Conservation (phyloP, 2,888 invertebrate species). For the Drosophila flavopinicola region DNA sequence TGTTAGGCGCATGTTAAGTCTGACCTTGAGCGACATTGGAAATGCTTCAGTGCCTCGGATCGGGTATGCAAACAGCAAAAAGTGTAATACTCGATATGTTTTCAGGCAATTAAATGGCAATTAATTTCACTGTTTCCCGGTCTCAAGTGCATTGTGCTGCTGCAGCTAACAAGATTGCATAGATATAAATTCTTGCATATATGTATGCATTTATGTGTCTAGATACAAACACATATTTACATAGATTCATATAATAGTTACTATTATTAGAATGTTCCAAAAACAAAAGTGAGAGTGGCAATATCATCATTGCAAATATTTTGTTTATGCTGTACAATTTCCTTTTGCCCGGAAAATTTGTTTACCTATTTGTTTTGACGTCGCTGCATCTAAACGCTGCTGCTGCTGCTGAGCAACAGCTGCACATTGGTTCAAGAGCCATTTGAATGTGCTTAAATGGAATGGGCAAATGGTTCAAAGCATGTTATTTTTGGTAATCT, state of each 20-base stretch:
- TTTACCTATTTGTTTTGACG: conserved; percentile 8
- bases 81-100: conserved; percentile 10
- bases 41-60: conserved; percentile 37
- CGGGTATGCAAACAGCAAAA: conserved; percentile 37
- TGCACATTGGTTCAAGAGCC: conserved; percentile 22
- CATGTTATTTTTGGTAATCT: too few relatives aligned
- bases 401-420: conserved; percentile 1
- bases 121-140: conserved; percentile 51
- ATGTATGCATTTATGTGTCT: neutral
- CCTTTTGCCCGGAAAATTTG: conserved; percentile 13
- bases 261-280: conserved; percentile 16
- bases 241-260: neutral
- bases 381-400: conserved; percentile 10
- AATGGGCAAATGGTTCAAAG: too few relatives aligned
- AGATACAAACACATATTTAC: neutral
- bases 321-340: conserved; percentile 13
- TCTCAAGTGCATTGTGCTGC: conserved; percentile 12
- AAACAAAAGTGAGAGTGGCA: conserved; percentile 42
- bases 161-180: conserved; percentile 23
- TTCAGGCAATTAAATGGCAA: conserved; percentile 37
- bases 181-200: neutral
- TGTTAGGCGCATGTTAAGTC: conserved; percentile 49
- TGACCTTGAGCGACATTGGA: conserved; percentile 72
- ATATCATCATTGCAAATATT: conserved; percentile 4
- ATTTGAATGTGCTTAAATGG: neutral